Percentiles rank a stretch among this genome's conserved stretches.
Conservation (phyloP, 2,797 vertebrate species). For the Bufotes viridis region DNA sequence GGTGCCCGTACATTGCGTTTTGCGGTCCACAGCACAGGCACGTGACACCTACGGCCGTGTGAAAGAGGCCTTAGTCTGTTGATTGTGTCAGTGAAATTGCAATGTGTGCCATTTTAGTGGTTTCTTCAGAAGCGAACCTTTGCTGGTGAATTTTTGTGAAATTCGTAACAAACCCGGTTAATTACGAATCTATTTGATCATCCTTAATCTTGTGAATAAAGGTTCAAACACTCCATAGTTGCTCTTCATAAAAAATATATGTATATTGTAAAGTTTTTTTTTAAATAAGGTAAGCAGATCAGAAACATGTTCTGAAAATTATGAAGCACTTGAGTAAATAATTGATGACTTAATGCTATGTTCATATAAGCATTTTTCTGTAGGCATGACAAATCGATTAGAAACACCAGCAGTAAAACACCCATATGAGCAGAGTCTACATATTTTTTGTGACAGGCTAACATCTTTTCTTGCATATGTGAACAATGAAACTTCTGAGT, state of each 20-base stretch:
- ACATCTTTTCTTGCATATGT: neutral
- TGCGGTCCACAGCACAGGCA: too few species aligned
- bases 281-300: neutral
- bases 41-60: too few species aligned
- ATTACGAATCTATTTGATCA: too few species aligned
- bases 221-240: neutral
- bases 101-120: too few species aligned
- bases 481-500: neutral
- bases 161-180: too few species aligned
- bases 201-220: constrained; percentile 10
- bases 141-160: too few species aligned
- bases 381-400: constrained; percentile 37
- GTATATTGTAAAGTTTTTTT: neutral
- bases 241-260: too few species aligned
- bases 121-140: too few species aligned
- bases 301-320: neutral
- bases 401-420: constrained; percentile 10
- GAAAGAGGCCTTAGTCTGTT: too few species aligned
- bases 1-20: too few species aligned
- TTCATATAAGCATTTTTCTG: constrained; percentile 25
- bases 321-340: constrained; percentile 2
- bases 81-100: too few species aligned
- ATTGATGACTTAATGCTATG: neutral
- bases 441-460: constrained; percentile 23
- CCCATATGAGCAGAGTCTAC: neutral